phyloP scores from a whole-genome alignment of 2,888 invertebrate genomes.

The Drosophila kokeensis region DNA sequence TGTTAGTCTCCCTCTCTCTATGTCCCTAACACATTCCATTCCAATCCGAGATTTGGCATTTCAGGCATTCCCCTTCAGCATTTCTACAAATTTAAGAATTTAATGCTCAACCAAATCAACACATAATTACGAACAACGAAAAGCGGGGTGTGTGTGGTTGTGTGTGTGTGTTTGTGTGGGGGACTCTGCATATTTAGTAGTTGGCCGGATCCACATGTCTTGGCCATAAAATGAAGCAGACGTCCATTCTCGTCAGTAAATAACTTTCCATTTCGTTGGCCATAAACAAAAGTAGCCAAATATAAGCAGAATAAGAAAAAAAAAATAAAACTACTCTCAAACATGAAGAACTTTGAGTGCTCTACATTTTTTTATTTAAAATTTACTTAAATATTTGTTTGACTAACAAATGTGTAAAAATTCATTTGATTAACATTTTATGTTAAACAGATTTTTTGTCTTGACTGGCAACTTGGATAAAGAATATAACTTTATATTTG shows the following conservation, averaged over 20 bases:
- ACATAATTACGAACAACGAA: constrained; percentile 72
- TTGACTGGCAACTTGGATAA: not conserved
- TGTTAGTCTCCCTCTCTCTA: not conserved
- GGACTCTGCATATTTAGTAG: constrained; percentile 22
- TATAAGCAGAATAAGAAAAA: constrained; percentile 9
- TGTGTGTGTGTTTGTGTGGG: not conserved
- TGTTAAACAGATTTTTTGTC: too few relatives aligned
- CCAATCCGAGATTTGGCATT: constrained; percentile 73
- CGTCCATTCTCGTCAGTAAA: constrained; percentile 68
- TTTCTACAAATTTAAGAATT: constrained; percentile 71
- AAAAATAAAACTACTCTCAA: not conserved
- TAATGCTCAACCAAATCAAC: constrained; percentile 70
- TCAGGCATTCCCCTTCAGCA: constrained; percentile 52
- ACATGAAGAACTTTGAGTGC: not conserved
- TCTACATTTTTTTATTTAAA: not conserved
- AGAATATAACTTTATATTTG: not conserved
- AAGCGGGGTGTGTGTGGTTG: not conserved
- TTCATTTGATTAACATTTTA: not conserved
- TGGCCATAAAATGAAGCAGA: constrained; percentile 74
- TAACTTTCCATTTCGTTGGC: constrained; percentile 79
- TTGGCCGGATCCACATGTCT: constrained; percentile 65
- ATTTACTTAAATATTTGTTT: not conserved
- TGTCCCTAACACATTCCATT: constrained; percentile 39
- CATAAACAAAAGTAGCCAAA: constrained; percentile 70
- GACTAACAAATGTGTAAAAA: not conserved